These are phyloP conservation scores for Bos javanicus DNA, from an alignment of 2,113 vertebrate genomes.

Conservation along the genomic window DNA sequence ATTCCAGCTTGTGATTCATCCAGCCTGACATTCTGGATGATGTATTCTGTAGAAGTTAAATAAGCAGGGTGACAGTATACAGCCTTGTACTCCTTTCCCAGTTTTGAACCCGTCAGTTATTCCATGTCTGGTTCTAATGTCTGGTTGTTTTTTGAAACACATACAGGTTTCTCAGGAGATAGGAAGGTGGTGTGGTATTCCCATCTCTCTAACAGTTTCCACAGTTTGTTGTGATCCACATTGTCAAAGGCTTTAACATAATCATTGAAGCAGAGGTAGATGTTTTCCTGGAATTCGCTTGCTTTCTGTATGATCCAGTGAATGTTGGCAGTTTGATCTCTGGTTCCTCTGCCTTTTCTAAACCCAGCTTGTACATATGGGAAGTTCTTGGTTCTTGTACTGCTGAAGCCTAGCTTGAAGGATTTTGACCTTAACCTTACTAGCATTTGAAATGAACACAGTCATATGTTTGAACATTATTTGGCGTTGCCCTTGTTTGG, in stretches of 20 bases:
- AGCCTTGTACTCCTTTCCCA: background rate
- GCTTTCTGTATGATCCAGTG: background rate
- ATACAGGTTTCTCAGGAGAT: background rate
- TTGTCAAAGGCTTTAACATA: background rate
- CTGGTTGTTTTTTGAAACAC: background rate
- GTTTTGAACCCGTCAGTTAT: background rate
- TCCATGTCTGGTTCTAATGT: background rate
- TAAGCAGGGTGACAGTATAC: background rate
- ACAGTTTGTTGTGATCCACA: background rate
- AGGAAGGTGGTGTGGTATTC: background rate
- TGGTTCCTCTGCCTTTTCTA: background rate
- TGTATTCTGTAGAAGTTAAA: background rate
- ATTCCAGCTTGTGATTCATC: background rate
- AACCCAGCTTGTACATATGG: background rate
- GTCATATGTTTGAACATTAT: background rate
- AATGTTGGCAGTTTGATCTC: background rate
- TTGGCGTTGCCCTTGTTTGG: background rate
- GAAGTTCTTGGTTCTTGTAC: background rate
- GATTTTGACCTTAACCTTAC: background rate
- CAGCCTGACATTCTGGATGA: background rate
- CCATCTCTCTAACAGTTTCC: background rate
- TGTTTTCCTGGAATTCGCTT: background rate
- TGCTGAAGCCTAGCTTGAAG: background rate
- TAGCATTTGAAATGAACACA: background rate
- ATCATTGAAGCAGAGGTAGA: background rate